Base-by-base conservation (phyloP, 2,888 invertebrate genomes). In the Troilus luridus region DNA sequence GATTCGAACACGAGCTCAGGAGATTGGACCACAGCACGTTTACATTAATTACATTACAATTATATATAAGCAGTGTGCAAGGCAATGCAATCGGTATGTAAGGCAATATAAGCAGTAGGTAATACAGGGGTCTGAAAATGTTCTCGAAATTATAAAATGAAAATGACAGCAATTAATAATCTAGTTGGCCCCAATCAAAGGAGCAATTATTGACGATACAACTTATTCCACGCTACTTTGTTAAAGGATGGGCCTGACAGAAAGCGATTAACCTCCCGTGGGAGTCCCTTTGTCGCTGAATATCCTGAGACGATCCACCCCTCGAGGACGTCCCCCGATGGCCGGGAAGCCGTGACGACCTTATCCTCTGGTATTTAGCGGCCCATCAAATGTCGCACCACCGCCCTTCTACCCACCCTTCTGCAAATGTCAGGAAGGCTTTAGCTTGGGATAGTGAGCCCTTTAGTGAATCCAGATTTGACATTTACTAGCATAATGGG, bases 331-430 rank as follows among this genome's bases (percentile, higher is more conserved):
- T 81, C 81, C 77, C 81, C 81, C 81, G 81, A 81, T 81, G 81
- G 54, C 54, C 54, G 54, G 81, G 81, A 81, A 81, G 81, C 81
- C 81, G 81, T 81, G 81, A 81, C 81, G 81, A 81, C 81, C 81
- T 81, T 81, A 67, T 54, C 81, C 54, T 54, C 54, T 81, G 81
- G 81, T 81, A 81, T 81, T 81, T 54, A 81, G 81, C 27, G 7
- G 41, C 81, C 81, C 81, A 54, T 54, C 81, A 81, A 81, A 81
- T 81, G 81, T 54, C 81, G 81, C 81, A 41, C 81, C 81, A 54
- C 9, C 81, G 81, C 41, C 81, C 81, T 81, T 81, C 41, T 81
- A 54, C 81, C 81, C 54, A 41, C 81, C 81, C 54, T 21, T 21
- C 41, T 54, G 81, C 81, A 81, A 81, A 81, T 81, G 81, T 81